Evolutionary conservation across 2,797 vertebrate species (phyloP).

Genomic region (Catostomus latipinnis): DNA sequence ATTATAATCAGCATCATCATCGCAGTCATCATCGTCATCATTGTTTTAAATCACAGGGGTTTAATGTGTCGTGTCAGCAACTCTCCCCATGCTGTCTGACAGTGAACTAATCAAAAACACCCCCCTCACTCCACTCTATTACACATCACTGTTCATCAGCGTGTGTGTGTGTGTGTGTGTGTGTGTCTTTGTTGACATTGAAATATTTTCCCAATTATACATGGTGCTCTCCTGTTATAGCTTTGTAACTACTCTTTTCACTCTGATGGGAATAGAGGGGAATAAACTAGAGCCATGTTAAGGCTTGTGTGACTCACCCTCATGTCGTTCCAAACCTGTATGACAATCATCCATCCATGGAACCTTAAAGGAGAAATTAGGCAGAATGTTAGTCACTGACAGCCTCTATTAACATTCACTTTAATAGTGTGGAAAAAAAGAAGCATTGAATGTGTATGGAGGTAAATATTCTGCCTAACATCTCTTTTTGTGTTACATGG

Average conservation of each 20-base stretch:
- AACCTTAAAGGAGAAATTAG: no score
- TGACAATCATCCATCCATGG: no score
- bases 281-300: background rate
- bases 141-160: conserved; percentile 5
- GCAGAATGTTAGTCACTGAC: no score
- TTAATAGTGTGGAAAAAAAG: no score
- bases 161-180: background rate
- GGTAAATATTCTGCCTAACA: no score
- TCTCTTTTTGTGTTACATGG: no score
- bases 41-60: conserved; percentile 31
- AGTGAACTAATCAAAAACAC: conserved; percentile 9
- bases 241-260: conserved; percentile 30
- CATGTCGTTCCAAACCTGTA: no score
- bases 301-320: no score
- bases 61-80: conserved; percentile 41
- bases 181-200: conserved; percentile 20
- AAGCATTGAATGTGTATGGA: no score
- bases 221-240: conserved; percentile 23
- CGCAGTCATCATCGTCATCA: conserved; percentile 50
- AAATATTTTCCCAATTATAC: conserved; percentile 35
- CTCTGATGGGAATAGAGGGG: conserved; percentile 6
- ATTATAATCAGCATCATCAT: conserved; percentile 25
- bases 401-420: no score
- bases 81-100: background rate
- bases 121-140: conserved; percentile 1